Conservation (phyloP, 2,888 invertebrate genomes). For the Plagiodera versicolora region DNA sequence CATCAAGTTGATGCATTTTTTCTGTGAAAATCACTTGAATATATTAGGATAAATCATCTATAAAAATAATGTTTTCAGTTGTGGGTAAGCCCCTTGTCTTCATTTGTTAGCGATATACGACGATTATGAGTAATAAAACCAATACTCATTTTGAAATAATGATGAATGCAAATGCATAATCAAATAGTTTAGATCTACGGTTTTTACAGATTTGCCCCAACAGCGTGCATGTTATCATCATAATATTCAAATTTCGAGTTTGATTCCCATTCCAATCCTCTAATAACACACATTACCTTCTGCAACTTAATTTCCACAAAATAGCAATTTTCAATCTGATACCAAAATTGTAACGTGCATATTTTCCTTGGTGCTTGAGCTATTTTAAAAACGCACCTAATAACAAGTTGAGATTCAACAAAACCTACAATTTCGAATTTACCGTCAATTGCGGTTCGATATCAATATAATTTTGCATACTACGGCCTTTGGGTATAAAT, state of each 20-base stretch:
- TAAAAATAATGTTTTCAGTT: too few species aligned
- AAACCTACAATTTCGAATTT: constrained; percentile 54
- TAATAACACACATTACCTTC: constrained; percentile 52
- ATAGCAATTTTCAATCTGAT: constrained; percentile 57
- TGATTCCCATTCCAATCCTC: constrained; percentile 33
- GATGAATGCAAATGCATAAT: constrained; percentile 4
- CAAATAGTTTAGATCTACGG: constrained; percentile 11
- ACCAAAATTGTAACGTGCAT: constrained; percentile 51
- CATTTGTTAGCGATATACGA: not conserved
- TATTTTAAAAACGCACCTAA: constrained; percentile 49
- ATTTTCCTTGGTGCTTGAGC: constrained; percentile 43
- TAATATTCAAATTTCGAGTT: constrained; percentile 49
- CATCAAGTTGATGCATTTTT: too few species aligned
- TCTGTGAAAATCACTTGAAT: too few species aligned
- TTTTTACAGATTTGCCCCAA: constrained; percentile 18
- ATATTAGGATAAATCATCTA: too few species aligned
- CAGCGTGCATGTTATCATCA: constrained; percentile 17
- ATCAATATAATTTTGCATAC: constrained; percentile 55
- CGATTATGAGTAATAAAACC: not conserved
- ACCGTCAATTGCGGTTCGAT: constrained; percentile 50
- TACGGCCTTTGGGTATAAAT: constrained; percentile 43
- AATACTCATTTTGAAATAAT: not conserved
- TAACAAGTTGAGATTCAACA: constrained; percentile 45
- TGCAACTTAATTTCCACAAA: constrained; percentile 55
- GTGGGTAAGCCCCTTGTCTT: too few species aligned